phyloP scores from a whole-genome alignment of 2,113 vertebrate genomes.

The Holacanthus passer region DNA sequence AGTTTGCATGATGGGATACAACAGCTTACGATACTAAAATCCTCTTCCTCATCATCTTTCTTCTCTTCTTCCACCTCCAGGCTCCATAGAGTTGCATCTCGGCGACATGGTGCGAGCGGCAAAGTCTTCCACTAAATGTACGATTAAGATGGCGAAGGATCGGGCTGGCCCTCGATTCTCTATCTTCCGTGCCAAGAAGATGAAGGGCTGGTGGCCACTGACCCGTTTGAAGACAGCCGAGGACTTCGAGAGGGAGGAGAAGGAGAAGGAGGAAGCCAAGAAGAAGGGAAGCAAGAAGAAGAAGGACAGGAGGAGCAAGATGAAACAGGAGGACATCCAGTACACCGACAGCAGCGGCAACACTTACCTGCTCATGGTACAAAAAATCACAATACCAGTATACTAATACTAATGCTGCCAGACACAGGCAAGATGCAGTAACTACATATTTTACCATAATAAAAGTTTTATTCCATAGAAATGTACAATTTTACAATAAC shows the following conservation, averaged over 20 bases:
- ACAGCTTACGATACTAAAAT: too few species aligned
- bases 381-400: background rate
- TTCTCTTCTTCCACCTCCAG: conserved; percentile 61
- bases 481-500: background rate
- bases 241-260: conserved; percentile 87
- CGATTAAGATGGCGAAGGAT: conserved; percentile 88
- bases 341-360: conserved; percentile 88
- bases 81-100: conserved; percentile 90
- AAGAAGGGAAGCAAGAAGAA: conserved; percentile 76
- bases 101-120: conserved; percentile 90
- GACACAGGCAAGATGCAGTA: background rate
- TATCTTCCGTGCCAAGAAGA: conserved; percentile 90
- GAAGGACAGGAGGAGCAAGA: conserved; percentile 79
- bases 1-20: too few species aligned
- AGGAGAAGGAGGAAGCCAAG: conserved; percentile 80
- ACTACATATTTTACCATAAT: too few species aligned
- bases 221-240: conserved; percentile 88
- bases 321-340: conserved; percentile 87
- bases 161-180: conserved; percentile 89
- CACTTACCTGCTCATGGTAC: conserved; percentile 88
- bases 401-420: background rate
- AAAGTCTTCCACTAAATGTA: conserved; percentile 87
- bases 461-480: too few species aligned
- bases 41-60: background rate
- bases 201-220: conserved; percentile 95